Evolutionary conservation across 1,140 invertebrate species (phyloP).

Genomic region (Formica selysi): DNA sequence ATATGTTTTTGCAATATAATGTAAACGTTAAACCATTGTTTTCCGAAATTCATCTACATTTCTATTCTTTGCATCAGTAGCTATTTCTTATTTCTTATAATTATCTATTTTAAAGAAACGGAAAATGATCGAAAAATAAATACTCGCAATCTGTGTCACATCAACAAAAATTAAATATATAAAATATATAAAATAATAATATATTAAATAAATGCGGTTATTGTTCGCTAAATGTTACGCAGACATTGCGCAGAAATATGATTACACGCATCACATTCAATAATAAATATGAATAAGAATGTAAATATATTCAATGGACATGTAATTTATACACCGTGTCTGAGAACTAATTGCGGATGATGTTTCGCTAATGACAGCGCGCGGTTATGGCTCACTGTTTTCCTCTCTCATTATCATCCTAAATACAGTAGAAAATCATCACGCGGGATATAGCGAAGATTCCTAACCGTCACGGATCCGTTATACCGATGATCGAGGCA

Average conservation of each 20-base stretch:
- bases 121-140: neutral
- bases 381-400: conserved; percentile 30
- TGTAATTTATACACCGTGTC: conserved; percentile 46
- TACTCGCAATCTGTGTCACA: too few relatives aligned
- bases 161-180: neutral
- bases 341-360: conserved; percentile 39
- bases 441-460: conserved; percentile 35
- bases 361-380: conserved; percentile 45
- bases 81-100: conserved; percentile 20
- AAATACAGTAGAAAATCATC: conserved; percentile 58
- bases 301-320: conserved; percentile 52
- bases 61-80: conserved; percentile 1
- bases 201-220: neutral
- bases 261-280: conserved; percentile 7
- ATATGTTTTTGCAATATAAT: neutral
- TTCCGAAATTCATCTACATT: neutral
- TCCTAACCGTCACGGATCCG: conserved; percentile 47
- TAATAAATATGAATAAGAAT: conserved; percentile 54
- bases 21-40: too few relatives aligned
- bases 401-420: conserved; percentile 56
- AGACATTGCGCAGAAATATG: neutral
- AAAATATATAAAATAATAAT: neutral
- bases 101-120: neutral
- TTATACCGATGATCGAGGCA: conserved; percentile 54
- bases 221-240: conserved; percentile 24